A percentile compares a stretch with the other conserved stretches of the same genome.
These are phyloP conservation scores for Lepidostoma basale DNA, from an alignment of 1,140 invertebrate species.

Conservation along the genomic window DNA sequence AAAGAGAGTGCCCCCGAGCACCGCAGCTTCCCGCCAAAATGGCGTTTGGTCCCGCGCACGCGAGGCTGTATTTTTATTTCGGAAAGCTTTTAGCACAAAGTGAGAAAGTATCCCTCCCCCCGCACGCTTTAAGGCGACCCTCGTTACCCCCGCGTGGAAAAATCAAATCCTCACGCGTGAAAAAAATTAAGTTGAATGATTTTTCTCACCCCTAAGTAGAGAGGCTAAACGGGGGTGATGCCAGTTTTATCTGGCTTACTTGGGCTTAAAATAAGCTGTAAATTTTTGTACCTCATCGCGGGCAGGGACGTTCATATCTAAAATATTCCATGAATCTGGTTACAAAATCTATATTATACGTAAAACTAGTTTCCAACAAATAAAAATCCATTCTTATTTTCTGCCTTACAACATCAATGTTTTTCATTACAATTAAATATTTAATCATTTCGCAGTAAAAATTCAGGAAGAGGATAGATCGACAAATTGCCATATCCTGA, in stretches of 20 bases:
- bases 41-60: background rate
- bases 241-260: slow-evolving; percentile 32
- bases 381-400: too few relatives aligned
- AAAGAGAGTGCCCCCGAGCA: too few relatives aligned
- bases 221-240: slow-evolving; percentile 21
- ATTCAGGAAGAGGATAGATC: too few relatives aligned
- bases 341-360: too few relatives aligned
- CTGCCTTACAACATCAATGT: too few relatives aligned
- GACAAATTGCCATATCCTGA: too few relatives aligned
- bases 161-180: slow-evolving; percentile 32
- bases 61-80: slow-evolving; percentile 36
- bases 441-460: too few relatives aligned
- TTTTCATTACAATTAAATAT: too few relatives aligned
- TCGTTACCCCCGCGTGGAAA: slow-evolving; percentile 29
- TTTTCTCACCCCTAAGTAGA: slow-evolving; percentile 17
- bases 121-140: slow-evolving; percentile 22
- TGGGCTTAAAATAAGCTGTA: slow-evolving; percentile 29
- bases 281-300: slow-evolving; percentile 7
- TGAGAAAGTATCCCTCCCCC: slow-evolving; percentile 25
- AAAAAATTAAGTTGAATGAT: slow-evolving; percentile 34
- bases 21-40: background rate
- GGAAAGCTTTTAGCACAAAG: slow-evolving; percentile 35
- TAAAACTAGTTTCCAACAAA: too few relatives aligned
- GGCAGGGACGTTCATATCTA: too few relatives aligned
- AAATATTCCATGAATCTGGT: too few relatives aligned